phyloP scores from a whole-genome alignment of 2,888 invertebrate genomes.

The Himalopsyche anomala region DNA sequence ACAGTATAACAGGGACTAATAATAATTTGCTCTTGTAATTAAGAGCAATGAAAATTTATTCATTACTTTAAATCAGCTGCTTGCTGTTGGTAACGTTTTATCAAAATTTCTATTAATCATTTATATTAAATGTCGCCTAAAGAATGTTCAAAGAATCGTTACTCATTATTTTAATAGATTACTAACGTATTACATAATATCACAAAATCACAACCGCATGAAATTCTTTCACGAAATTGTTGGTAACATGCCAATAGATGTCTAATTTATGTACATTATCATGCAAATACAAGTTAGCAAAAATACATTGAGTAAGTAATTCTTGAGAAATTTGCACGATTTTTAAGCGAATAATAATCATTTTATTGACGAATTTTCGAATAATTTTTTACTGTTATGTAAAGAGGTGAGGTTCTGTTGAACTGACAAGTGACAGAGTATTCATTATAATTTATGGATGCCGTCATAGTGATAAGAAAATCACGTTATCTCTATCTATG shows the following conservation, averaged over 20 bases:
- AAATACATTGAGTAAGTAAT: background rate
- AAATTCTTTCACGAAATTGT: background rate
- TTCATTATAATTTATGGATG: background rate
- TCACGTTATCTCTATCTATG: background rate
- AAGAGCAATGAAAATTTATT: too few species aligned
- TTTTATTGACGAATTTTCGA: constrained; percentile 9
- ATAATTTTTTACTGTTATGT: background rate
- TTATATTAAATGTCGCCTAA: too few species aligned
- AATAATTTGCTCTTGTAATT: too few species aligned
- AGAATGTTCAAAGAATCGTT: too few species aligned
- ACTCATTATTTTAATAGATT: too few species aligned
- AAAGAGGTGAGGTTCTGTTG: background rate
- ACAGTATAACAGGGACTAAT: too few species aligned
- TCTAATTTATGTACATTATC: constrained; percentile 1
- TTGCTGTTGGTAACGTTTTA: too few species aligned
- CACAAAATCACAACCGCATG: background rate
- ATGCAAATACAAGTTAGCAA: background rate
- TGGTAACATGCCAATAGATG: background rate
- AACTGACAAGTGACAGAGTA: too few species aligned
- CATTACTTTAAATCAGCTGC: too few species aligned
- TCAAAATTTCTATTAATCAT: too few species aligned
- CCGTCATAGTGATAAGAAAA: background rate
- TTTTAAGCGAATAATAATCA: background rate
- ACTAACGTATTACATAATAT: too few species aligned
- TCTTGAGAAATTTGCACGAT: background rate